These are phyloP conservation scores for Astatoreochromis straeleni DNA, from an alignment of 2,113 vertebrate genomes.

Conservation along the genomic window DNA sequence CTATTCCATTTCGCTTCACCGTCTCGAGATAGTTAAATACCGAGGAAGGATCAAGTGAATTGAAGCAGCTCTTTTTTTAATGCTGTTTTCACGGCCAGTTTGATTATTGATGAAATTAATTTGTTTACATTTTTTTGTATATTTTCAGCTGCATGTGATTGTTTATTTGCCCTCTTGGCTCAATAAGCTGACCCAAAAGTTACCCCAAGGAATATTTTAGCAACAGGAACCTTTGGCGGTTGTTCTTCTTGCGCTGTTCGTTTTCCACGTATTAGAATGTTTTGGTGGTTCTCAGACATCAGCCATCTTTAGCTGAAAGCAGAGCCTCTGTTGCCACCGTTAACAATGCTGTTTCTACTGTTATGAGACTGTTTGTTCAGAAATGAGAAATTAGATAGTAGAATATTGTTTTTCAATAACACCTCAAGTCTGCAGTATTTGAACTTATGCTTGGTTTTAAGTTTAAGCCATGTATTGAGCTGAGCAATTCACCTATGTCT, in stretches of 20 bases:
- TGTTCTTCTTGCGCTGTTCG: background rate
- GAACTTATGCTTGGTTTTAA: background rate
- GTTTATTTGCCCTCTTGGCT: background rate
- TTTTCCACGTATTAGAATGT: background rate
- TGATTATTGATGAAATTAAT: background rate
- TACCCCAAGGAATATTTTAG: background rate
- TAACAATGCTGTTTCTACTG: background rate
- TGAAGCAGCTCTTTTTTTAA: conserved; percentile 15
- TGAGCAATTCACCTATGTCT: conserved; percentile 45
- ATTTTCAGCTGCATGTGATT: background rate
- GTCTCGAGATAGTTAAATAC: conserved; percentile 14
- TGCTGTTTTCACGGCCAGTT: background rate
- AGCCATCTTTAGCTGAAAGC: background rate
- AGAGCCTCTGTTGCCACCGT: background rate
- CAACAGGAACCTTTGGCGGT: background rate
- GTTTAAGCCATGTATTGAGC: background rate
- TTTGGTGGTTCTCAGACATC: background rate
- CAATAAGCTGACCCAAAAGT: background rate
- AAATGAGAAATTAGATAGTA: background rate
- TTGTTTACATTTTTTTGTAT: conserved; percentile 21
- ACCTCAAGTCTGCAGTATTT: conserved; percentile 12
- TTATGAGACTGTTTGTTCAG: background rate
- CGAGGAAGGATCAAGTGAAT: conserved; percentile 56
- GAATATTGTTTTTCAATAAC: background rate
- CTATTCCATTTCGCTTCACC: conserved; percentile 19